Evolutionary conservation across 2,888 invertebrate genomes (phyloP).

Genomic region (Heliothis peltigera): DNA sequence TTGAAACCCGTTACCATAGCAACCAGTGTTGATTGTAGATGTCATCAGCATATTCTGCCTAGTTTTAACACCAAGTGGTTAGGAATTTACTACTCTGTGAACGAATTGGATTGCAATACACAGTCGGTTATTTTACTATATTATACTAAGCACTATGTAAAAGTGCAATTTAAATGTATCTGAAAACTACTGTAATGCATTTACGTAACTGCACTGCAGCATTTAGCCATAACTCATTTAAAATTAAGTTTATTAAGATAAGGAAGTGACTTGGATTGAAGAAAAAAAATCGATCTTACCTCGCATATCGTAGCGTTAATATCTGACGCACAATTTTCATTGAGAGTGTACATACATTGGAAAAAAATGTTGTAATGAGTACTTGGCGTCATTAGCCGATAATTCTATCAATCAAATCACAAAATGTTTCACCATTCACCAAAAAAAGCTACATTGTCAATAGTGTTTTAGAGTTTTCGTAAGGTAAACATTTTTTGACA

Average conservation of each 20-base stretch:
- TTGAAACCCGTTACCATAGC: too few relatives aligned
- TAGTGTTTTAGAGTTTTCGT: too few relatives aligned
- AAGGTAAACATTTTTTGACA: too few relatives aligned
- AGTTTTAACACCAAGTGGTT: neutral
- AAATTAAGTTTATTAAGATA: conserved; percentile 9
- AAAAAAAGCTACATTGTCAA: too few relatives aligned
- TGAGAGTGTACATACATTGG: too few relatives aligned
- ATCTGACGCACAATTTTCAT: neutral
- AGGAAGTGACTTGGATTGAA: conserved; percentile 6
- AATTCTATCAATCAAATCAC: too few relatives aligned
- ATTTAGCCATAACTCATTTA: conserved; percentile 35
- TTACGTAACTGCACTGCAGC: conserved; percentile 38
- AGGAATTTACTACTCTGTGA: conserved; percentile 25
- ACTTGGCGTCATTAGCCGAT: too few relatives aligned
- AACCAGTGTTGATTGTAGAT: neutral
- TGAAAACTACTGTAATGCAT: conserved; percentile 38
- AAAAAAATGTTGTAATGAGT: too few relatives aligned
- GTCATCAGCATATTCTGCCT: neutral
- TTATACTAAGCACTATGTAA: neutral
- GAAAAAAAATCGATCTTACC: conserved; percentile 1
- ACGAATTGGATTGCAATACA: conserved; percentile 3
- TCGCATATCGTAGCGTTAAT: conserved; percentile 1
- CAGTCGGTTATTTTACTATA: conserved; percentile 3
- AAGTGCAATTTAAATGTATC: conserved; percentile 13
- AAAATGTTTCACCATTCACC: too few relatives aligned